phyloP scores from a whole-genome alignment of 2,113 vertebrate genomes.

The Cynocephalus volans region DNA sequence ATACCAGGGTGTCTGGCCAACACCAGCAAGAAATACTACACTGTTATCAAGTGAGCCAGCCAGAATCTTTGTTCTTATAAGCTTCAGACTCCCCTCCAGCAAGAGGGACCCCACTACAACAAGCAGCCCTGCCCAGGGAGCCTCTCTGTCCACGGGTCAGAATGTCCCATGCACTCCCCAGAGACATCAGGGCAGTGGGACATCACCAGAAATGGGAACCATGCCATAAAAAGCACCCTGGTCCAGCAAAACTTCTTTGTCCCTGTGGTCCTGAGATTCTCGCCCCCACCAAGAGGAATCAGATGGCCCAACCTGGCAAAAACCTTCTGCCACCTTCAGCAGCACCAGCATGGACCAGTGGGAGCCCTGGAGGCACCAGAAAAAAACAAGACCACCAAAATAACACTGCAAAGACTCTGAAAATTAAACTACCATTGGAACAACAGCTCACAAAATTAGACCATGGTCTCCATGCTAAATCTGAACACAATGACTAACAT shows the following conservation, averaged over 20 bases:
- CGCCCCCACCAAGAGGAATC: not conserved
- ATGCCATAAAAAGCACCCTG: not conserved
- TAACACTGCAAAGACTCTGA: constrained; percentile 8
- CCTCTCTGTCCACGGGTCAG: not conserved
- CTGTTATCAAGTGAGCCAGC: not conserved
- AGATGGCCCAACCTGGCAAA: not conserved
- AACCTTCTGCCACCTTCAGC: not conserved
- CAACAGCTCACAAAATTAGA: constrained; percentile 45
- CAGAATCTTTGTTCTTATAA: not conserved
- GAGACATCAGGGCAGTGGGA: not conserved
- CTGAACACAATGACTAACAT: constrained; percentile 42
- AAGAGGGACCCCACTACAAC: not conserved
- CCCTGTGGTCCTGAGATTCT: not conserved
- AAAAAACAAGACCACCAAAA: constrained; percentile 56
- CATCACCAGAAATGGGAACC: not conserved
- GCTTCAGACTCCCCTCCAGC: not conserved
- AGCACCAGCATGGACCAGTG: not conserved
- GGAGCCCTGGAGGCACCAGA: not conserved
- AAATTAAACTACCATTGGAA: constrained; percentile 24
- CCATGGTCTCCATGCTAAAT: not conserved
- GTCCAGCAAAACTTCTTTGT: not conserved
- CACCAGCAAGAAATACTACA: not conserved
- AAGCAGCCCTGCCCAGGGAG: not conserved
- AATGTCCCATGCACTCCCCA: not conserved
- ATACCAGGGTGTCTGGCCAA: not conserved